A percentile compares a stretch with the other conserved stretches of the same genome.
phyloP scores from a whole-genome alignment of 2,113 vertebrate species.

The Hymenochirus boettgeri region DNA sequence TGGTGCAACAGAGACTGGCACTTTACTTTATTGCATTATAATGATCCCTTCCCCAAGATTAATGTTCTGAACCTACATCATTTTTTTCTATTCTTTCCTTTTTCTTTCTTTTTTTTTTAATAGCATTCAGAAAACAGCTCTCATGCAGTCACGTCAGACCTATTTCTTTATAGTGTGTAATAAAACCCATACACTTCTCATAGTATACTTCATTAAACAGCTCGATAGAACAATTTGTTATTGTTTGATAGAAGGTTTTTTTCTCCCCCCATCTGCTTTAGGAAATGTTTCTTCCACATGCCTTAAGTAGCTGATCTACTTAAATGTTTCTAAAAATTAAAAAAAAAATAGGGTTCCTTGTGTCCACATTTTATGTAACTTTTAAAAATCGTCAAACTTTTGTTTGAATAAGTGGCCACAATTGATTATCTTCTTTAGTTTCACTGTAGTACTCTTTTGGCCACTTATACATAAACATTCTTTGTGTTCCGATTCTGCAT shows the following conservation, averaged over 20 bases:
- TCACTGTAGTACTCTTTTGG: no score
- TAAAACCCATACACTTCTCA: constrained; percentile 12
- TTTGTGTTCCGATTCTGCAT: no score
- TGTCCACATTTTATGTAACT: no score
- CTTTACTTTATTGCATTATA: constrained; percentile 35
- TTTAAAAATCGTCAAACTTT: no score
- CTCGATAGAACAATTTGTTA: constrained; percentile 34
- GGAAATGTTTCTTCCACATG: constrained; percentile 29
- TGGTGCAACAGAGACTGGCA: constrained; percentile 34
- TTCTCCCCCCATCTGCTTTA: constrained; percentile 34
- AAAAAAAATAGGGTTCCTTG: no score
- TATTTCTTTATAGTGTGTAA: constrained; percentile 21
- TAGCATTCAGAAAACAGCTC: constrained; percentile 36
- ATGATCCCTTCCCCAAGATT: constrained; percentile 38
- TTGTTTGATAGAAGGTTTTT: constrained; percentile 26
- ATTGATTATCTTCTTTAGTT: no score
- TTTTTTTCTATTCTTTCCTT: no score
- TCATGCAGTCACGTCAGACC: constrained; percentile 10
- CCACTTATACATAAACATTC: no score
- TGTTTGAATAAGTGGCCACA: no score
- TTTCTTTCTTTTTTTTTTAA: constrained; percentile 1
- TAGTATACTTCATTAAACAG: constrained; percentile 26
- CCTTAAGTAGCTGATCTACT: constrained; percentile 23
- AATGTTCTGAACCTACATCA: constrained; percentile 38
- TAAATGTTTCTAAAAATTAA: no score